Conservation (phyloP, 2,113 vertebrate species). For the Oryzias curvinotus region DNA sequence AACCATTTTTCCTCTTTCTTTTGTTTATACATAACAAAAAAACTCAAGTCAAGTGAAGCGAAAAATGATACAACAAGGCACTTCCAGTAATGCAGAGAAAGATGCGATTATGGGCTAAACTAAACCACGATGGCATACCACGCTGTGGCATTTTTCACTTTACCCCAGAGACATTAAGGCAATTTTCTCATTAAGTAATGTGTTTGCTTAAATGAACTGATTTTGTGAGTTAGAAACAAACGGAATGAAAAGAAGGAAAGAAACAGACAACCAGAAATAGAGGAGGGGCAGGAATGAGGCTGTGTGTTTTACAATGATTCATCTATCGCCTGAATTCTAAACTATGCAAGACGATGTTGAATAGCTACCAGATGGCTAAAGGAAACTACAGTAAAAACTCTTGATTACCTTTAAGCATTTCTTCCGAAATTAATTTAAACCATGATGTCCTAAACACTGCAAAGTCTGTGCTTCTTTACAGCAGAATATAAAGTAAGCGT, state of each 20-base stretch:
- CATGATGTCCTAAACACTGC: constrained; percentile 41
- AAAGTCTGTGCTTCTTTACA: constrained; percentile 33
- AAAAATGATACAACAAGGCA: constrained; percentile 5
- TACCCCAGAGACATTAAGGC: constrained; percentile 61
- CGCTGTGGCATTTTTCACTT: constrained; percentile 54
- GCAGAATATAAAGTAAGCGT: constrained; percentile 20
- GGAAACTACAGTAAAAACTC: constrained; percentile 41
- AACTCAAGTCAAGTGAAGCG: background rate
- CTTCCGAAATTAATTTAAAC: constrained; percentile 47
- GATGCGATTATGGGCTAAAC: constrained; percentile 38
- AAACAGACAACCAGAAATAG: constrained; percentile 17
- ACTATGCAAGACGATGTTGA: constrained; percentile 58
- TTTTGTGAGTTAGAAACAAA: constrained; percentile 45
- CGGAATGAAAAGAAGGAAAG: constrained; percentile 3
- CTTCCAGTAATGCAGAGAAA: constrained; percentile 32
- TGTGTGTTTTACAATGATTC: constrained; percentile 50
- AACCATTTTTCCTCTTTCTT: constrained; percentile 1
- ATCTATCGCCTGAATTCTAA: constrained; percentile 50
- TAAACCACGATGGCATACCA: constrained; percentile 40
- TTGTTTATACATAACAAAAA: background rate
- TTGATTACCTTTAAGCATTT: constrained; percentile 62
- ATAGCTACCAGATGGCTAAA: constrained; percentile 65
- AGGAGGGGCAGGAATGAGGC: constrained; percentile 21
- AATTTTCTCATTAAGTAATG: constrained; percentile 69
- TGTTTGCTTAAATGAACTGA: constrained; percentile 64